Conservation (phyloP, 2,888 invertebrate species). For the Thalpophila matura region DNA sequence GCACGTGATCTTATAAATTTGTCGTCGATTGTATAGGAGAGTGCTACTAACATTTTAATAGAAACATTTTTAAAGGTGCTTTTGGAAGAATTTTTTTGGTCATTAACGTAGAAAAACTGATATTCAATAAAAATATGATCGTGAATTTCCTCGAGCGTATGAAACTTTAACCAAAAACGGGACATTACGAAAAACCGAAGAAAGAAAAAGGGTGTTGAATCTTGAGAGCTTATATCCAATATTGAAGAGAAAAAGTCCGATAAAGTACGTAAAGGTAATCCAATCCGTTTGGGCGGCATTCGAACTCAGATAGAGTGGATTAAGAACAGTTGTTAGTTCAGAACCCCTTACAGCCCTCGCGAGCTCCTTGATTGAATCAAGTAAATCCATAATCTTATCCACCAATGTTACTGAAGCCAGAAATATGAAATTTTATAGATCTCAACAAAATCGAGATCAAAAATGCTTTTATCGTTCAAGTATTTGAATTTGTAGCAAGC, state of each 20-base stretch:
- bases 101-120: background rate
- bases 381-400: constrained; percentile 69
- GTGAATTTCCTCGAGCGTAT: background rate
- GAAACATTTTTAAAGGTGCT: background rate
- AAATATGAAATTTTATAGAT: constrained; percentile 78
- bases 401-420: constrained; percentile 57
- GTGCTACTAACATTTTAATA: background rate
- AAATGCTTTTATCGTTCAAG: constrained; percentile 80
- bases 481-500: constrained; percentile 83
- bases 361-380: constrained; percentile 67
- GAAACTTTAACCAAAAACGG: background rate
- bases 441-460: constrained; percentile 76
- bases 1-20: constrained; percentile 66
- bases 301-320: constrained; percentile 64
- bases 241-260: constrained; percentile 64
- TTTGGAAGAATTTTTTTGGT: background rate
- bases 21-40: constrained; percentile 29
- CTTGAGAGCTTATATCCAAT: constrained; percentile 61
- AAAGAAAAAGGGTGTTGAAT: constrained; percentile 56
- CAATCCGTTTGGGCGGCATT: constrained; percentile 67
- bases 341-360: constrained; percentile 60
- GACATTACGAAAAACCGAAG: constrained; percentile 17
- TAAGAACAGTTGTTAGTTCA: constrained; percentile 70
- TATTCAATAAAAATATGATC: background rate
- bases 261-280: constrained; percentile 68